Base-by-base conservation (phyloP, 1,140 invertebrate species). In the Eumaeus atala region DNA sequence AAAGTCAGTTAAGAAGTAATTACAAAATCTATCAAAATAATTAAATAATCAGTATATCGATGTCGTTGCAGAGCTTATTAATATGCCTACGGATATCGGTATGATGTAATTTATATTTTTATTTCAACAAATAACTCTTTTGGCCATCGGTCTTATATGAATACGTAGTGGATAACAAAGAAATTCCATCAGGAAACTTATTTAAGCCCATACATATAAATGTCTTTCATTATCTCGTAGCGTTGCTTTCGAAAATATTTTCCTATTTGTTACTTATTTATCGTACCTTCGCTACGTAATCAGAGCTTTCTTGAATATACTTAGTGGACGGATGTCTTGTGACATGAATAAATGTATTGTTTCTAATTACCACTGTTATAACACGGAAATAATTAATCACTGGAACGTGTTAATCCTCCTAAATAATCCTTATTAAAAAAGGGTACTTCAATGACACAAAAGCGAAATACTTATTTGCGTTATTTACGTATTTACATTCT, bases 201-300 rank as follows among this genome's bases (percentile, higher is more conserved):
- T 77, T 72, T 62, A 74, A 77, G 78, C 73, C 76, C 68, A 74
- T 76, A 83, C 81, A 84, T 83, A 83, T 77, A 81, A 83, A 84
- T 84, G 81, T 64, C 68, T 81, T 77, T 83, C 73, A 84, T 84
- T 84, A 84, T 72, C 68, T 71, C 72, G 62, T 75, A 70, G 64
- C 74, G 76, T 72, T 74, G 75, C 67, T 67, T 67, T 71, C 72
- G 58, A 66, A 77, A 75, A 77, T 71, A 68, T 66, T 44, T 44
- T 17, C 40, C 7, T 16, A 17, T 44, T 44, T 8, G 7, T 44
- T 44, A 44, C 40, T 44, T 44, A 44, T 44, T 8, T 14, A n/a
- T n/a, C n/a, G n/a, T n/a, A 17, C 16, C 14, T 14, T 6, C 4
- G 11, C 6, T 17, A 44, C 40, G 12, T 44, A 44, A 44, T 44